These are phyloP conservation scores for Candoia aspera DNA, from an alignment of 2,113 vertebrate species.

Conservation along the genomic window DNA sequence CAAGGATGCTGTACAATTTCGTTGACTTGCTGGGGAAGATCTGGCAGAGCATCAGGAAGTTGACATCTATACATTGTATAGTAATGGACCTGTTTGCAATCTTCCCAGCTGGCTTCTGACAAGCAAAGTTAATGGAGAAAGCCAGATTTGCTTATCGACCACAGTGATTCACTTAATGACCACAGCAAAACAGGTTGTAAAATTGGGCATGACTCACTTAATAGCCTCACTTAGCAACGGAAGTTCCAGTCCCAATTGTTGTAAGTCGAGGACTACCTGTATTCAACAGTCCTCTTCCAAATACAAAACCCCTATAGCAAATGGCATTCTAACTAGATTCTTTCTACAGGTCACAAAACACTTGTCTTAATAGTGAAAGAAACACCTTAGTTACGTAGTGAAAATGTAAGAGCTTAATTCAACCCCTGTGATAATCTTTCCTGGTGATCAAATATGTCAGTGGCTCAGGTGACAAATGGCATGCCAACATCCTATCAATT, in stretches of 20 bases:
- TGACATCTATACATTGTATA: neutral
- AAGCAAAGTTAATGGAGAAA: neutral
- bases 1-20: neutral
- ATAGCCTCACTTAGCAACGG: neutral
- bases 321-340: neutral
- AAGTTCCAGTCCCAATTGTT: neutral
- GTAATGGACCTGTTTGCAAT: neutral
- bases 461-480: too few relatives aligned
- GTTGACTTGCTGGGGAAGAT: neutral
- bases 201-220: too few relatives aligned
- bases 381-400: neutral
- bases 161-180: too few relatives aligned
- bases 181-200: too few relatives aligned
- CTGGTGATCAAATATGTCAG: neutral
- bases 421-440: neutral
- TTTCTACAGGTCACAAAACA: neutral
- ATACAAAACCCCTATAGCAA: neutral
- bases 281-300: neutral
- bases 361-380: neutral
- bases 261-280: neutral
- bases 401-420: neutral
- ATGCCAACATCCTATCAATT: neutral
- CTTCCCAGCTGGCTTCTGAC: neutral
- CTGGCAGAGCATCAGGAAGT: neutral
- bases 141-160: too few relatives aligned